Conservation (phyloP, 2,113 vertebrate genomes). For the Motacilla alba region DNA sequence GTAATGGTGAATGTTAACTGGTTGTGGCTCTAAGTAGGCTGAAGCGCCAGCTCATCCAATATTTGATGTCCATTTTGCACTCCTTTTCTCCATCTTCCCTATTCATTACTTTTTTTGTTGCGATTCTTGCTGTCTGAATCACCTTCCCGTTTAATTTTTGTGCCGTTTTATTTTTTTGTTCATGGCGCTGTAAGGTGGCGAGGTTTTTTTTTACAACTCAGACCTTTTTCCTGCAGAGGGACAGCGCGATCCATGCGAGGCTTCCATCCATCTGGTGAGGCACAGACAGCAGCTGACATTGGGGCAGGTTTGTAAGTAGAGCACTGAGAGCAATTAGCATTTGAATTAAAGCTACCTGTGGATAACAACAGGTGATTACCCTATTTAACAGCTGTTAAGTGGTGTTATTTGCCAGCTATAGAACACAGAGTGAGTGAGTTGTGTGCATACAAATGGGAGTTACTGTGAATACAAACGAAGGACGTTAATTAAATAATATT, state of each 20-base stretch:
- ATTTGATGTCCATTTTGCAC: not conserved
- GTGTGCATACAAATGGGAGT: slow-evolving; percentile 38
- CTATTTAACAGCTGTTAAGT: slow-evolving; percentile 74
- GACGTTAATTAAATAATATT: slow-evolving; percentile 35
- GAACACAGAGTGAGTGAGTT: slow-evolving; percentile 36
- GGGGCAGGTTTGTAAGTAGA: slow-evolving; percentile 58
- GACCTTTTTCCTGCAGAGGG: not conserved
- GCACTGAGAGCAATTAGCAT: slow-evolving; percentile 69
- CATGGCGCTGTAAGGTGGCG: not conserved
- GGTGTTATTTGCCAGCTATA: slow-evolving; percentile 54
- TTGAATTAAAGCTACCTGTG: slow-evolving; percentile 72
- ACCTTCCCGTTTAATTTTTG: not conserved
- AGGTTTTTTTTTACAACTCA: not conserved
- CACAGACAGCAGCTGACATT: slow-evolving; percentile 32
- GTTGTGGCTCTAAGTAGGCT: not conserved
- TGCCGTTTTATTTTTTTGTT: not conserved
- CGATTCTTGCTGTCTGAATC: not conserved
- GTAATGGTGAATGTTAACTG: not conserved
- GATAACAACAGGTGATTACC: slow-evolving; percentile 70
- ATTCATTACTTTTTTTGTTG: not conserved
- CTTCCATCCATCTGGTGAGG: slow-evolving; percentile 39
- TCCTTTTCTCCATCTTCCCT: not conserved
- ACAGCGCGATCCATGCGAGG: not conserved
- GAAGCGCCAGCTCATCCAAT: not conserved
- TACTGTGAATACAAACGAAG: not conserved